phyloP scores from a whole-genome alignment of 2,888 invertebrate genomes.

The Sphaerophoria rueppellii region DNA sequence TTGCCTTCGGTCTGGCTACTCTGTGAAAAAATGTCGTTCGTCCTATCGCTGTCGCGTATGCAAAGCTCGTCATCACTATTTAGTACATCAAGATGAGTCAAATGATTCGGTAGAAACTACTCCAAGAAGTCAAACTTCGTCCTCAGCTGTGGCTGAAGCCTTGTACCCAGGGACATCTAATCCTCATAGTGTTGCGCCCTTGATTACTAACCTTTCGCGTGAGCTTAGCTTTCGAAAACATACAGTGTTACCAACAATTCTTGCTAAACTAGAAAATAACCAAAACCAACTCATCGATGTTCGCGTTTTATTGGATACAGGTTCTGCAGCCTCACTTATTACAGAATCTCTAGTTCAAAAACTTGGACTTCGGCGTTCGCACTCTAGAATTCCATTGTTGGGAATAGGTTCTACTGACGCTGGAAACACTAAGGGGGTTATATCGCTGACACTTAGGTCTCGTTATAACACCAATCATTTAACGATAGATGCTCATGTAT shows the following conservation, averaged over 20 bases:
- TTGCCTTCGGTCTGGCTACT: conserved; percentile 30
- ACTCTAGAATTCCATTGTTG: not conserved
- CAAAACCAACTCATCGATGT: conserved; percentile 15
- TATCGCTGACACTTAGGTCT: conserved; percentile 4
- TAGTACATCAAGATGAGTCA: conserved; percentile 27
- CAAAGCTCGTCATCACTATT: conserved; percentile 25
- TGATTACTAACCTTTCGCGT: conserved; percentile 21
- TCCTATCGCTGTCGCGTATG: conserved; percentile 37
- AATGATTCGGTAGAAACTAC: not conserved
- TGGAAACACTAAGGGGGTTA: conserved; percentile 8
- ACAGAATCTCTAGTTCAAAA: conserved; percentile 11
- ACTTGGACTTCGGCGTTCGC: not conserved
- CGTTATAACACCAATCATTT: not conserved
- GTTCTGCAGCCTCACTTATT: conserved; percentile 21
- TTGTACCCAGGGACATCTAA: not conserved
- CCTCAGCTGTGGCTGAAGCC: not conserved
- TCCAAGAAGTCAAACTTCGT: not conserved
- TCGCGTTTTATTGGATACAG: conserved; percentile 34
- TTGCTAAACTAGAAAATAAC: conserved; percentile 23
- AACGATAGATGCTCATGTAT: conserved; percentile 14
- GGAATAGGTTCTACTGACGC: conserved; percentile 11
- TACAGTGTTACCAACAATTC: conserved; percentile 35
- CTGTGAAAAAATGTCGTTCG: conserved; percentile 8
- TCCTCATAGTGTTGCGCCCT: not conserved
- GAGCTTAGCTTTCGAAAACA: conserved; percentile 22